Evolutionary conservation across 2,113 vertebrate genomes (phyloP).

Genomic region (Ondatra zibethicus): DNA sequence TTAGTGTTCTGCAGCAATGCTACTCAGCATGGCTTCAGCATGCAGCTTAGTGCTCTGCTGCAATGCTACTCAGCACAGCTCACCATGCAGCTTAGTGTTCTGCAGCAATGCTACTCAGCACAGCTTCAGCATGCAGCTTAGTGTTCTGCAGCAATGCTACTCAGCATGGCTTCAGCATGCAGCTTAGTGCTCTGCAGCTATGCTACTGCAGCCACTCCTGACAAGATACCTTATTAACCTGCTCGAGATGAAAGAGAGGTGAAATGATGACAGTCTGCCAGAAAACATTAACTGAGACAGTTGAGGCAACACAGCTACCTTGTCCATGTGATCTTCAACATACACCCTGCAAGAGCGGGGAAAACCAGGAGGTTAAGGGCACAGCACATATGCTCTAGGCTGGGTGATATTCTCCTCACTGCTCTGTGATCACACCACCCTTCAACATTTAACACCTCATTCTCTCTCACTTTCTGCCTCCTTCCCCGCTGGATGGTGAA

Average conservation of each 20-base stretch:
- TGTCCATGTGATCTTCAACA: neutral
- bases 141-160: neutral
- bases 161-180: neutral
- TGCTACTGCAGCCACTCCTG: neutral
- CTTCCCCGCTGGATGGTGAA: neutral
- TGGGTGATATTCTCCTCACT: neutral
- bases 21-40: neutral
- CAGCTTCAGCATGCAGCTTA: neutral
- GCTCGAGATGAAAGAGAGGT: neutral
- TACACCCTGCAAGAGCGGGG: slow-evolving; percentile 22
- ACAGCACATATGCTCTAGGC: neutral
- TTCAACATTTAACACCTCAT: neutral
- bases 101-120: neutral
- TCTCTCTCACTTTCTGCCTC: slow-evolving; percentile 7
- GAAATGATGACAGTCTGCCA: slow-evolving; percentile 25
- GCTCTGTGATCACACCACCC: slow-evolving; percentile 12
- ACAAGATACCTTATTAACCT: slow-evolving; percentile 36
- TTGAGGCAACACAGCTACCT: slow-evolving; percentile 15
- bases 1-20: neutral
- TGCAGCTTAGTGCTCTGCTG: neutral
- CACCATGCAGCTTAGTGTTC: neutral
- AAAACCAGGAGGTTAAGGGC: slow-evolving; percentile 1
- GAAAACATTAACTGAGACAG: slow-evolving; percentile 48
- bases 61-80: neutral
- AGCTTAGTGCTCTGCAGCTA: neutral